Evolutionary conservation across 2,797 vertebrate genomes (phyloP), one percentile per base, ranked within the genome.

Genomic region (Nannoperca obscura): DNA sequence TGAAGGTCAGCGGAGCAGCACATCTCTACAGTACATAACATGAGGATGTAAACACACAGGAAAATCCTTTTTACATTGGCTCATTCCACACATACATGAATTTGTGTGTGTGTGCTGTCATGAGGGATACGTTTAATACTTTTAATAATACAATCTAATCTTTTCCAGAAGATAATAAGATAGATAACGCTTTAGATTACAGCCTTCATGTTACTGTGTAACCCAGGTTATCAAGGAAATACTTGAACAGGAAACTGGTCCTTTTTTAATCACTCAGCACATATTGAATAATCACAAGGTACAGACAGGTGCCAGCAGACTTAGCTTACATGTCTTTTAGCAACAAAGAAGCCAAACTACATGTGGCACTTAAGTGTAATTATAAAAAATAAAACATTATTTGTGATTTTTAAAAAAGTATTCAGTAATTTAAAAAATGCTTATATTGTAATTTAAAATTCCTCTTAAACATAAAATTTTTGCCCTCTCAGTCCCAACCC

Each of bases 1-100:
- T 94, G 92, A 94, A 94, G 93, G 92, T 94, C 93, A 93, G 80
- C 81, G 44, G 88, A 87, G 88, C 90, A 76, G 79, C 86, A 67
- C 55, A 70, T 89, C 86, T 86, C 85, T 58, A 47, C 79, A 89
- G 86, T 83, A 64, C 76, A 76, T 36, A 82, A 73, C 53, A 46
- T 61, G 1, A 78, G 76, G 64, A 90, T 83, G 74, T 75, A 62
- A 74, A 83, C 74, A 58, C 12, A 61, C 44, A 72, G 24, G 54
- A 58, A 66, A 65, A 62, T 38, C 7, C 2, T 63, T 70, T 73
- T 27, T 19, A 20, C 17, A 61, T 34, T 9, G 1, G 32, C 32
- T 75, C 9, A 36, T 1, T 38, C 15, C 14, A 34, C 38, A 62
- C 30, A 19, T 34, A n/a, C 4, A 27, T 27, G 24, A 27, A 42